Conservation (phyloP, 1,140 invertebrate species). For the Euwallacea fornicatus region DNA sequence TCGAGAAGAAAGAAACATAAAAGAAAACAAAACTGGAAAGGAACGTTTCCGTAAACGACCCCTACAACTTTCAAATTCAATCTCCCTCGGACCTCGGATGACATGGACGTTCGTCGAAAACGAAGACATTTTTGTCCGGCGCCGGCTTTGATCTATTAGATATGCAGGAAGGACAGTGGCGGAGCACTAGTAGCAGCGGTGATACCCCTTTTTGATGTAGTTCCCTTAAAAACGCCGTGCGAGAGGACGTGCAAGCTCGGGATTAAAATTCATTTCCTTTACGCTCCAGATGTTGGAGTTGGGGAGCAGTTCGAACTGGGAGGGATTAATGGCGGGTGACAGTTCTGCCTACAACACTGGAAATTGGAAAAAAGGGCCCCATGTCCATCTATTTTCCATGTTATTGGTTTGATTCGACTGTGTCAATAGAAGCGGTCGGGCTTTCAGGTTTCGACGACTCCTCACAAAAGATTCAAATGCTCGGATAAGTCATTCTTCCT, state of each 20-base stretch:
- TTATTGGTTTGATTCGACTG: conserved; percentile 51
- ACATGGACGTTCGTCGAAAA: conserved; percentile 15
- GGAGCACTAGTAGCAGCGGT: neutral
- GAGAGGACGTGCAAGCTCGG: neutral
- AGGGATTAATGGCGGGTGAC: neutral
- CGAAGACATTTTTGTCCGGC: conserved; percentile 31
- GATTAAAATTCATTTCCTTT: neutral
- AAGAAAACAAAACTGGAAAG: conserved; percentile 29
- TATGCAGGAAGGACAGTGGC: conserved; percentile 20
- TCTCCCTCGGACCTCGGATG: conserved; percentile 24
- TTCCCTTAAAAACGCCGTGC: too few species aligned
- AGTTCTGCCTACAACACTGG: neutral
- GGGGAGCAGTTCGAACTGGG: too few species aligned
- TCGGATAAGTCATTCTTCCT: conserved; percentile 17
- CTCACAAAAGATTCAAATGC: conserved; percentile 31
- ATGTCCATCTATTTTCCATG: conserved; percentile 52
- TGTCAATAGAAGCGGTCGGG: conserved; percentile 43
- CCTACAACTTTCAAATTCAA: conserved; percentile 37
- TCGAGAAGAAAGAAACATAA: conserved; percentile 20
- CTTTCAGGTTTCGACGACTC: conserved; percentile 19
- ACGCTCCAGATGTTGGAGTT: too few species aligned
- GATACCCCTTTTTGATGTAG: neutral
- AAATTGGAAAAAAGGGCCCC: conserved; percentile 21
- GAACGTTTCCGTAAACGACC: conserved; percentile 34
- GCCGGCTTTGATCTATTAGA: conserved; percentile 44